Base-by-base conservation (phyloP, 1,140 invertebrate genomes). In the Cydia pomonella region DNA sequence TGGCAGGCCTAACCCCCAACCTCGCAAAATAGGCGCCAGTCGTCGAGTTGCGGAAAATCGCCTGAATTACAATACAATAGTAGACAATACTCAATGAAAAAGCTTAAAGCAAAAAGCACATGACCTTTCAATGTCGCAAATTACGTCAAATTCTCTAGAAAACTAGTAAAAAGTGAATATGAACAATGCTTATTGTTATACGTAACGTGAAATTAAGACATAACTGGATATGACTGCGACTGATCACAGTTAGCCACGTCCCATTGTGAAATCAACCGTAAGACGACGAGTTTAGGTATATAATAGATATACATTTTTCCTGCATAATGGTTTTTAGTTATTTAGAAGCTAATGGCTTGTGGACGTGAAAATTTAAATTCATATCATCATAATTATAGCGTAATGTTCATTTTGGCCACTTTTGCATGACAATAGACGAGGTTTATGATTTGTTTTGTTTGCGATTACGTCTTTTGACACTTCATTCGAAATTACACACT, bases 121-220 rank as follows among this genome's bases (percentile, higher is more conserved):
- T 6, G 53, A 69, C 29, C 27, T 18, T 69, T 18, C 13, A 69
- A 69, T 33, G 27, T 69, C 29, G 33, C 41, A 69, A 69, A 69
- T 69, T 69, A 69, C 64, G 33, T 69, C 64, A 33, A 33, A 69
- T 38, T 18, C 27, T 6, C 16, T 33, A 69, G 27, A 69, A 18
- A 33, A 33, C 27, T 69, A 38, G n/a, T 33, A 69, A 69, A 33
- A 38, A 29, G 64, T 33, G 64, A 69, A 69, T 69, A 38, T 33
- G 33, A 38, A 69, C 64, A 69, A 69, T 69, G 64, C n/a, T 18
- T 18, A 69, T 69, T 69, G 64, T 69, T 38, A n/a, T 10, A 18
- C 18, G 64, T 69, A 18, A 69, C 64, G 64, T 69, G 29, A 69
- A 69, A 69, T 69, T 33, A 33, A 69, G 64, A 41, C 21, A 38